These are phyloP conservation scores for Azorinus chamasolen DNA, from an alignment of 2,888 invertebrate genomes.

Conservation along the genomic window DNA sequence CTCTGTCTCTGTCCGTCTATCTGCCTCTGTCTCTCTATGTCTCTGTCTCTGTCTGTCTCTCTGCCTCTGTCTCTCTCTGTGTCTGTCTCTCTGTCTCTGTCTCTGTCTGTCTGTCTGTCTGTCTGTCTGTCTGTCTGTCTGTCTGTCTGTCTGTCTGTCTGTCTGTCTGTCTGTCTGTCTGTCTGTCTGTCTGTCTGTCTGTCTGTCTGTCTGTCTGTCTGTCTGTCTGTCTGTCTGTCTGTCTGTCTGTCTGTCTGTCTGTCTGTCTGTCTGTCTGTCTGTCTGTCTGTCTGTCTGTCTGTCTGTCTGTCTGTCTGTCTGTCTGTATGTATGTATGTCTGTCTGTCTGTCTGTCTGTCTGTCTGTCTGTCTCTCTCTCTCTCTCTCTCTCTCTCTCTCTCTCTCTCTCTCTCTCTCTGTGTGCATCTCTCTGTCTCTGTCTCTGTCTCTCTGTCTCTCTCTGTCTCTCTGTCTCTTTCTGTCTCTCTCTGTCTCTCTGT, in stretches of 20 bases:
- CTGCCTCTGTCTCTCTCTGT: background rate
- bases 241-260: conserved; percentile 10
- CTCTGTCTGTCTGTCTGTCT: conserved; percentile 1
- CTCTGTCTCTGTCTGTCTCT: background rate
- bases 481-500: background rate
- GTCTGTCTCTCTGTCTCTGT: background rate
- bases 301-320: conserved; percentile 12
- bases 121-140: conserved; percentile 3
- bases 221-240: conserved; percentile 8
- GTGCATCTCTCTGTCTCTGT: too few species aligned
- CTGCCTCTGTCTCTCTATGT: background rate
- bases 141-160: conserved; percentile 3
- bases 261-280: conserved; percentile 10
- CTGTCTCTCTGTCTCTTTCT: too few species aligned
- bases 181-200: conserved; percentile 1
- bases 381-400: conserved; percentile 1
- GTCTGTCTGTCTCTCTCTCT: conserved; percentile 3
- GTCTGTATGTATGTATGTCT: too few species aligned
- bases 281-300: conserved; percentile 12
- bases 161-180: conserved; percentile 1
- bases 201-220: conserved; percentile 3
- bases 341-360: too few species aligned
- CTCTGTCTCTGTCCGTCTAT: background rate
- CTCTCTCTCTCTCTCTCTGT: background rate
- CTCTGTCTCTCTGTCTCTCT: too few species aligned